Conservation (phyloP, 1,140 invertebrate species). For the Helicoverpa armigera region DNA sequence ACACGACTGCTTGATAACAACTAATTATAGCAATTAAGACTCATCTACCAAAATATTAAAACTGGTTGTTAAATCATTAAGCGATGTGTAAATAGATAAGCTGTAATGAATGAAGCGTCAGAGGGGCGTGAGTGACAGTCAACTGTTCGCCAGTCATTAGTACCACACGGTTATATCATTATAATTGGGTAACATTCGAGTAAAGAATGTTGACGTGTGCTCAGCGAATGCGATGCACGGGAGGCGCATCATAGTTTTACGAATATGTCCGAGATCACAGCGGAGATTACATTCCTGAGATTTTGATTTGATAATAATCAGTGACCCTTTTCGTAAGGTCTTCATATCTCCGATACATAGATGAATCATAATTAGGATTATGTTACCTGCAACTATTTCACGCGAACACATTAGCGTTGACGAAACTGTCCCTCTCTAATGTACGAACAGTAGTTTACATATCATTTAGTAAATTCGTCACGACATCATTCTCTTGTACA, state of each 20-base stretch:
- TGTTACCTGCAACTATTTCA: too few species aligned
- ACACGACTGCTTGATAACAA: neutral
- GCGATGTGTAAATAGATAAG: neutral
- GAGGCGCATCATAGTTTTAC: neutral
- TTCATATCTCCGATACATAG: too few species aligned
- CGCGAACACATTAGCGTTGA: too few species aligned
- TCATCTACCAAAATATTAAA: neutral
- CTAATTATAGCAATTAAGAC: neutral
- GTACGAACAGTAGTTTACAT: too few species aligned
- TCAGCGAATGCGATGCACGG: neutral
- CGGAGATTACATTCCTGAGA: neutral
- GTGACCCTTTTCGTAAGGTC: too few species aligned
- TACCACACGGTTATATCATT: neutral
- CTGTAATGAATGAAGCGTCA: neutral
- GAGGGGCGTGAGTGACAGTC: neutral
- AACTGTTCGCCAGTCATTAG: neutral
- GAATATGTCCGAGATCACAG: neutral
- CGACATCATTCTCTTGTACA: too few species aligned
- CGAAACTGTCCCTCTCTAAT: too few species aligned
- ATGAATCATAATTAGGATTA: too few species aligned
- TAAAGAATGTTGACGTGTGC: neutral
- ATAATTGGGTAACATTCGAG: neutral
- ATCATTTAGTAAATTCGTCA: too few species aligned
- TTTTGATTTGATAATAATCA: neutral
- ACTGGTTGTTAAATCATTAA: neutral